Conservation (phyloP, 2,888 invertebrate genomes). For the Julus scandinavius region DNA sequence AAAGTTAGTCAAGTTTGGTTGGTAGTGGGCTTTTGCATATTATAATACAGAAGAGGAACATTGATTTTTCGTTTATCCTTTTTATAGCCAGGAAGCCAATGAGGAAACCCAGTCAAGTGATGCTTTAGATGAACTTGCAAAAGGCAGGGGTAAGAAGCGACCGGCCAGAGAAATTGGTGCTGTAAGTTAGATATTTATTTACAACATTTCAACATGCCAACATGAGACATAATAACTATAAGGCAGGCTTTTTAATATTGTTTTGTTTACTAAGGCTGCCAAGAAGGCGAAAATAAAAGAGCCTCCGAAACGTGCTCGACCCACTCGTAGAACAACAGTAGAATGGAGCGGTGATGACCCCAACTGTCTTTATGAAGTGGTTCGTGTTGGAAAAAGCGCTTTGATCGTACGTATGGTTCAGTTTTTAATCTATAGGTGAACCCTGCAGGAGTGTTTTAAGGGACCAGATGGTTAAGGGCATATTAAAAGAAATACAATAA, state of each 20-base stretch:
- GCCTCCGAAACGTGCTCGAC: slow-evolving; percentile 55
- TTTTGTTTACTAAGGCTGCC: slow-evolving; percentile 12
- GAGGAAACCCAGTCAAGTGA: slow-evolving; percentile 48
- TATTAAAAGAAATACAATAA: too few relatives aligned
- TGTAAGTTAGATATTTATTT: not conserved
- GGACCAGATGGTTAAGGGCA: too few relatives aligned
- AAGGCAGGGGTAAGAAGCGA: slow-evolving; percentile 23
- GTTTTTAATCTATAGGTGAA: not conserved
- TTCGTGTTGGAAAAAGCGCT: slow-evolving; percentile 83
- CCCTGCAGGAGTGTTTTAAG: too few relatives aligned
- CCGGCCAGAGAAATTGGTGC: slow-evolving; percentile 15
- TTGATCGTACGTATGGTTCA: slow-evolving; percentile 73
- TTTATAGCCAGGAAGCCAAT: slow-evolving; percentile 37
- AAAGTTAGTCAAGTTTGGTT: too few relatives aligned
- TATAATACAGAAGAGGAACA: too few relatives aligned
- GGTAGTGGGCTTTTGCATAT: too few relatives aligned
- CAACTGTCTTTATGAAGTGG: slow-evolving; percentile 65
- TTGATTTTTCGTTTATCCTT: not conserved
- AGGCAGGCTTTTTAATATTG: too few relatives aligned
- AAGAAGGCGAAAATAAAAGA: slow-evolving; percentile 52
- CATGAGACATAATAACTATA: too few relatives aligned
- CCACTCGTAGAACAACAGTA: slow-evolving; percentile 44
- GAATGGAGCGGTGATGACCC: slow-evolving; percentile 56
- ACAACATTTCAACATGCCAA: not conserved
- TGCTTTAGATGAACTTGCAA: not conserved